Evolutionary conservation across 2,888 invertebrate genomes (phyloP).

Genomic region (Junonia oenone): DNA sequence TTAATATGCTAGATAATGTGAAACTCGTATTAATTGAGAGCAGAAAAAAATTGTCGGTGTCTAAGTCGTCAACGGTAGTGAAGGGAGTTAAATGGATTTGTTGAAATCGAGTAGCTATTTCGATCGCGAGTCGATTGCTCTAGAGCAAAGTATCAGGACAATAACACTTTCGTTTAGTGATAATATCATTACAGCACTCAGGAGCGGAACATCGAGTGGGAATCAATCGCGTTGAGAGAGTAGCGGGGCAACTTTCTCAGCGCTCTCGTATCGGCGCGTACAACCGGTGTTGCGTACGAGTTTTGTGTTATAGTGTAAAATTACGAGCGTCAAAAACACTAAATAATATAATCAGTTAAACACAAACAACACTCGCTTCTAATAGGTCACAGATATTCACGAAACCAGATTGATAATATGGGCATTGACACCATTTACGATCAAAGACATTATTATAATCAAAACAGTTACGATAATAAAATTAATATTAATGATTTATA

Average conservation of each 20-base stretch:
- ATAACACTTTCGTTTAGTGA: constrained; percentile 29
- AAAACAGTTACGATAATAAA: background rate
- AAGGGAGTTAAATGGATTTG: background rate
- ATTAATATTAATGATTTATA: background rate
- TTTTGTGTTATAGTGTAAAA: constrained; percentile 6
- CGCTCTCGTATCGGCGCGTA: constrained; percentile 49
- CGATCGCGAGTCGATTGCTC: background rate
- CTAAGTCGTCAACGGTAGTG: background rate
- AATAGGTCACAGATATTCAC: background rate
- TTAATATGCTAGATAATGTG: background rate
- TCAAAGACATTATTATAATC: background rate
- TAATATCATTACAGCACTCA: constrained; percentile 36
- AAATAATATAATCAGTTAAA: background rate
- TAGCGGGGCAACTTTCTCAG: constrained; percentile 67
- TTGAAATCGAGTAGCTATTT: background rate
- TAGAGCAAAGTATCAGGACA: constrained; percentile 9
- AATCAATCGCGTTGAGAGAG: constrained; percentile 59
- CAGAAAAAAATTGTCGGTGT: background rate
- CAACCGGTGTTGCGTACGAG: constrained; percentile 17
- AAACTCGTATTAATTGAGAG: background rate
- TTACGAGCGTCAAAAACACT: constrained; percentile 2
- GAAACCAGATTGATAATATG: background rate
- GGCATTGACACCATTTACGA: constrained; percentile 2
- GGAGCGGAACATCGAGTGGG: constrained; percentile 40
- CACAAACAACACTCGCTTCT: background rate